Evolutionary conservation across 2,888 invertebrate genomes (phyloP), one percentile per base, ranked within the genome.

Genomic region (Choristoneura rosaceana): DNA sequence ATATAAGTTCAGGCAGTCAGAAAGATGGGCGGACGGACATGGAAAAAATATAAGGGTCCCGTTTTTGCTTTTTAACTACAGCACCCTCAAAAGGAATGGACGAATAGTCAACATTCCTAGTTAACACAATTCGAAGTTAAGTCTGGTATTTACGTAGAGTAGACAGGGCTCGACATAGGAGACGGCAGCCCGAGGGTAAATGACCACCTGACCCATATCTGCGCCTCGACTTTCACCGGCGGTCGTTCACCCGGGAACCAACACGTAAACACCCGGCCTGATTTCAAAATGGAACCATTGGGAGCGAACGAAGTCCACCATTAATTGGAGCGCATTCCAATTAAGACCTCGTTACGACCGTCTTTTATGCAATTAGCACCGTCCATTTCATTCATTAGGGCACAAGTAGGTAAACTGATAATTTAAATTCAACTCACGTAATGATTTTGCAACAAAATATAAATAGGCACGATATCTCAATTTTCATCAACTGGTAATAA

Each of bases 301-400:
- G 80, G 81, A 84, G 81, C 87, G 86, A 85, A 82, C 87, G 84
- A 80, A 82, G 80, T 83, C 83, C 84, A 82, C 82, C 87, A 91
- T 92, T 93, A 93, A 93, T 93, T 92, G 91, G 92, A 89, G 90
- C 92, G 87, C 90, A 92, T 90, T 93, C 91, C 93, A 92, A 93
- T 93, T 92, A 92, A 91, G 91, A 87, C 84, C 91, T 90, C 76
- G 71, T 77, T 89, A 86, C 82, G 85, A 84, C 83, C 87, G 87
- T 86, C 91, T 90, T 90, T 91, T 91, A 90, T 88, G 89, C 88
- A 93, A 92, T 92, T 90, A 91, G 83, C 84, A 83, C 83, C 84
- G 84, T 84, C 87, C 86, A 85, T 73, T 77, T 76, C 74, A 76
- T 77, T 76, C 70, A 77, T 73, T 74, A 71, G 69, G 64, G 70